phyloP scores from a whole-genome alignment of 2,888 invertebrate species.

The Megastigmus dorsalis region DNA sequence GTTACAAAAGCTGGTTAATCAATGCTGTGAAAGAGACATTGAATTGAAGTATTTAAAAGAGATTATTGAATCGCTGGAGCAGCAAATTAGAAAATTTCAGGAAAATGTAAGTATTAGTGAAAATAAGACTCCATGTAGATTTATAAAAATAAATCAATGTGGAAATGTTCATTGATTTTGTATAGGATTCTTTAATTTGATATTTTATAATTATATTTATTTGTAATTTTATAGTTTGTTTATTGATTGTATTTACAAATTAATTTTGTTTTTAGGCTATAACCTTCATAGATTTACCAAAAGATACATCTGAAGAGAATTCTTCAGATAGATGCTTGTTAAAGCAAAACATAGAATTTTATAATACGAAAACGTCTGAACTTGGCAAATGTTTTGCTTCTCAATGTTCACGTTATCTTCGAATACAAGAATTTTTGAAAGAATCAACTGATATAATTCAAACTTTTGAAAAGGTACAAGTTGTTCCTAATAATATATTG shows the following conservation, averaged over 20 bases:
- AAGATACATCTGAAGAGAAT: slow-evolving; percentile 27
- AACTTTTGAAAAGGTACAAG: slow-evolving; percentile 39
- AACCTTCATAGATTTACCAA: no score
- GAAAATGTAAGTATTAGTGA: slow-evolving; percentile 44
- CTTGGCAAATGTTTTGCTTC: slow-evolving; percentile 59
- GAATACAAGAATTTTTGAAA: slow-evolving; percentile 61
- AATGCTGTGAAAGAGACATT: slow-evolving; percentile 49
- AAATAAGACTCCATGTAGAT: no score
- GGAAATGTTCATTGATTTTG: no score
- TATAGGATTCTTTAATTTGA: no score
- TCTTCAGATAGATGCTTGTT: slow-evolving; percentile 51
- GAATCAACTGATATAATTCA: slow-evolving; percentile 60
- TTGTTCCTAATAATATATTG: slow-evolving; percentile 9
- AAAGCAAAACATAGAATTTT: slow-evolving; percentile 59
- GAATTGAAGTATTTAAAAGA: slow-evolving; percentile 49
- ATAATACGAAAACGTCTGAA: slow-evolving; percentile 59
- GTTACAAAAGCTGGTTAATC: slow-evolving; percentile 23
- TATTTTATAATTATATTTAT: background rate
- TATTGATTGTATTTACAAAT: slow-evolving; percentile 35
- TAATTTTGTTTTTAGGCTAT: no score
- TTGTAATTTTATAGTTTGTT: slow-evolving; percentile 15
- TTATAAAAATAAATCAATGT: no score
- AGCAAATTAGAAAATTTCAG: slow-evolving; percentile 44
- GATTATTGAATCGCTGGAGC: slow-evolving; percentile 52
- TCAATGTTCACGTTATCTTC: slow-evolving; percentile 60